These are phyloP conservation scores for Lagorchestes hirsutus DNA, from an alignment of 2,797 vertebrate species.

Conservation along the genomic window DNA sequence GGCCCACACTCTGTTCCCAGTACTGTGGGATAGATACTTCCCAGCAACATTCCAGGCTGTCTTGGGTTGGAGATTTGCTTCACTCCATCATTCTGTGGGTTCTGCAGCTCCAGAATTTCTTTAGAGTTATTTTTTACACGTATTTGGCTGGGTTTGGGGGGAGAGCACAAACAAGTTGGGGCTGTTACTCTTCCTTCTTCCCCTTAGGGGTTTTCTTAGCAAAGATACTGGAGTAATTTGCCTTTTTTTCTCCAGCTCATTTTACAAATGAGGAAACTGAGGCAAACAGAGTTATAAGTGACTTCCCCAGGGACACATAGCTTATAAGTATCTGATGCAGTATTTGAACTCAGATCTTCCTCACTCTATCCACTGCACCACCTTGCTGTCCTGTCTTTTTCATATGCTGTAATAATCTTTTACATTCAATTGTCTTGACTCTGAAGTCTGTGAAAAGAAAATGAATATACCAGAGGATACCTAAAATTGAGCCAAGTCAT, in stretches of 20 bases:
- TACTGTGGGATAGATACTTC: no score
- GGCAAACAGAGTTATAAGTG: background rate
- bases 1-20: no score
- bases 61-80: no score
- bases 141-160: no score
- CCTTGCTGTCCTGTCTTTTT: background rate
- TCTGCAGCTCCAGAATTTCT: no score
- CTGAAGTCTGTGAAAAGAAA: background rate
- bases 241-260: background rate
- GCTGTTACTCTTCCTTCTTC: no score
- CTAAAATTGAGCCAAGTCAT: background rate
- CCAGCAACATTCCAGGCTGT: no score
- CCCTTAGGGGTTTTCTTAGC: background rate
- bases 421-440: background rate
- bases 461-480: background rate
- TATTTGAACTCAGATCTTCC: background rate
- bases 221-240: background rate
- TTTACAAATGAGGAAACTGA: background rate
- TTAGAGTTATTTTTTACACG: no score
- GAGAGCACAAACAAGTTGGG: no score
- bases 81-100: no score
- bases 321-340: background rate
- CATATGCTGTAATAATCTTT: background rate
- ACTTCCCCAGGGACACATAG: background rate
- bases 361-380: background rate